Evolutionary conservation across 2,113 vertebrate species (phyloP), one percentile per base, ranked within the genome.

Genomic region (Scomber scombrus): DNA sequence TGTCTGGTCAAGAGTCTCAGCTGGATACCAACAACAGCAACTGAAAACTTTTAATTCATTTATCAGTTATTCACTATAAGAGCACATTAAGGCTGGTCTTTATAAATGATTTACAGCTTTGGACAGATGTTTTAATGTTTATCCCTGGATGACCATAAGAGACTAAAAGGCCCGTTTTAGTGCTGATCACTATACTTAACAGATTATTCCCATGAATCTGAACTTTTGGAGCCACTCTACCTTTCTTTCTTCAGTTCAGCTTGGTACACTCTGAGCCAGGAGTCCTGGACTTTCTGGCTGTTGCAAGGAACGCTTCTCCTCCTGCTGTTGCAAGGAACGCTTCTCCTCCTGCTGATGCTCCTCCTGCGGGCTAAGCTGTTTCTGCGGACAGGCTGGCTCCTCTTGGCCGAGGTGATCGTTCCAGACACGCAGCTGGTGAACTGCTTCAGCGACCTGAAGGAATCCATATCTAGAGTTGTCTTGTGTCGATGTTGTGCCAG

Each of bases 241-340:
- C 95, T 89, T 49, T 96, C 95, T 69, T 70, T 92, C 71, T 94
- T 92, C 65, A 94, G 89, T 1, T 92, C 91, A 3, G 63, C 88
- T 85, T 91, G 93, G 72, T 95, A 95, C 0, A 69, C 60, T 14
- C 88, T 45, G 57, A 92, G 91, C 94, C 93, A 95, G 56, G 94
- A 94, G 47, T 93, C 91, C 0, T 89, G 92, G 23, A 91, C 92
- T 8, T 91, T 93, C 89, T 93, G 84, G 47, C 65, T 86, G 73
- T 40, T 80, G 46, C 86, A 92, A 43, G 91, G 81, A 3, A 89
- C 84, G 8, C 93, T 94, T 75, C 92, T 92, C 86, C 94, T 89
- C 60, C 94, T 71, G 10, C 94, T 71, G 10, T 40, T 80, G 46
- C 86, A 92, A 43, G 91, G 81, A 2, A 89, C 84, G 8, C 93